A percentile compares a stretch with the other conserved stretches of the same genome.
phyloP scores from a whole-genome alignment of 2,888 invertebrate species.

The Lasioglossum morio region DNA sequence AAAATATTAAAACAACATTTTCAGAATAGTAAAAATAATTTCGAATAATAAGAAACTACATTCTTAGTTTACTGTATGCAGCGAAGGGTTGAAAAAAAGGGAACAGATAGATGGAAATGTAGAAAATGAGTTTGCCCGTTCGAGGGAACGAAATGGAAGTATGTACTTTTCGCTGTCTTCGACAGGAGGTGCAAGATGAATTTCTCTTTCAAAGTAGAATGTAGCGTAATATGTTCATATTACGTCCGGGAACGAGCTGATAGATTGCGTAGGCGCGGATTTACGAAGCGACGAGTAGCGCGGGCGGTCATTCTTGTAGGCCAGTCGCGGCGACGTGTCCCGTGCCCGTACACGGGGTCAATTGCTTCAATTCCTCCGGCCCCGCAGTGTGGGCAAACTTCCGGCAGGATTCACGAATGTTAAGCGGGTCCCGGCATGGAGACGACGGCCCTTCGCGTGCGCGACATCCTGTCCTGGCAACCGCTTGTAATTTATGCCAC shows the following conservation, averaged over 20 bases:
- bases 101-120: too few species aligned
- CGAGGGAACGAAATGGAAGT: too few species aligned
- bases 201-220: neutral
- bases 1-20: too few species aligned
- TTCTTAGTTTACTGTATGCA: too few species aligned
- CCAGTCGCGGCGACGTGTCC: conserved; percentile 40
- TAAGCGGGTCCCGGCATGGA: conserved; percentile 51
- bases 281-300: conserved; percentile 36
- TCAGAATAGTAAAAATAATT: too few species aligned
- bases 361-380: conserved; percentile 70
- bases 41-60: too few species aligned
- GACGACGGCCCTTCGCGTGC: conserved; percentile 54
- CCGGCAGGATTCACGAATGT: conserved; percentile 71
- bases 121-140: too few species aligned
- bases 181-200: neutral
- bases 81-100: too few species aligned
- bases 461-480: conserved; percentile 65
- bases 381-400: conserved; percentile 71
- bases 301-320: conserved; percentile 44
- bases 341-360: conserved; percentile 63
- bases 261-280: conserved; percentile 54
- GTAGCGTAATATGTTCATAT: conserved; percentile 24
- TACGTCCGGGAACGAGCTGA: conserved; percentile 11
- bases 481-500: conserved; percentile 62
- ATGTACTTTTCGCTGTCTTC: neutral